A percentile compares a stretch with the other conserved stretches of the same genome.
Evolutionary conservation across 2,797 vertebrate species (phyloP).

Genomic region (Chrosomus eos): DNA sequence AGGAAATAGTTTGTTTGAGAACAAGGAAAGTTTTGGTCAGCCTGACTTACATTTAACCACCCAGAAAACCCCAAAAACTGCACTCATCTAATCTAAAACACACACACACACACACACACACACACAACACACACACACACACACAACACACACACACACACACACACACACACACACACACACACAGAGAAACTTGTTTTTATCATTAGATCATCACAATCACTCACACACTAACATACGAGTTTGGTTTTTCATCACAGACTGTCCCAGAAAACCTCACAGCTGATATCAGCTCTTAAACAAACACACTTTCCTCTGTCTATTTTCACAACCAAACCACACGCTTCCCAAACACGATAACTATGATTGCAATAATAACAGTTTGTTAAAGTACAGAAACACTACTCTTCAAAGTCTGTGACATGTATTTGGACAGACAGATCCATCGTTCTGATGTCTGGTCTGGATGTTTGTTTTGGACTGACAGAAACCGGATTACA

Average conservation of each 20-base stretch:
- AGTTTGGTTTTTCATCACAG: neutral
- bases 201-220: neutral
- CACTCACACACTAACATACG: neutral
- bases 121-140: neutral
- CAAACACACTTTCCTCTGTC: neutral
- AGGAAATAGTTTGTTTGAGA: neutral
- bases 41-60: slow-evolving; percentile 24
- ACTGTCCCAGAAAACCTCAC: neutral
- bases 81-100: slow-evolving; percentile 36
- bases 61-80: neutral
- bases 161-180: slow-evolving; percentile 6
- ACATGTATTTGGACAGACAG: slow-evolving; percentile 40
- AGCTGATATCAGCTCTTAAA: neutral
- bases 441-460: slow-evolving; percentile 36
- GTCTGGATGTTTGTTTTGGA: neutral
- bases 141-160: neutral
- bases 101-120: neutral
- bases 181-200: slow-evolving; percentile 9
- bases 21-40: slow-evolving; percentile 27
- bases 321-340: slow-evolving; percentile 25
- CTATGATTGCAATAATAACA: slow-evolving; percentile 4
- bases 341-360: slow-evolving; percentile 14
- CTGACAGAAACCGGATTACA: neutral
- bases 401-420: neutral
- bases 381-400: neutral